Evolutionary conservation across 64 coral and sea anemone genomes (phyloP).

Genomic region (Catalaphyllia jardinei): DNA sequence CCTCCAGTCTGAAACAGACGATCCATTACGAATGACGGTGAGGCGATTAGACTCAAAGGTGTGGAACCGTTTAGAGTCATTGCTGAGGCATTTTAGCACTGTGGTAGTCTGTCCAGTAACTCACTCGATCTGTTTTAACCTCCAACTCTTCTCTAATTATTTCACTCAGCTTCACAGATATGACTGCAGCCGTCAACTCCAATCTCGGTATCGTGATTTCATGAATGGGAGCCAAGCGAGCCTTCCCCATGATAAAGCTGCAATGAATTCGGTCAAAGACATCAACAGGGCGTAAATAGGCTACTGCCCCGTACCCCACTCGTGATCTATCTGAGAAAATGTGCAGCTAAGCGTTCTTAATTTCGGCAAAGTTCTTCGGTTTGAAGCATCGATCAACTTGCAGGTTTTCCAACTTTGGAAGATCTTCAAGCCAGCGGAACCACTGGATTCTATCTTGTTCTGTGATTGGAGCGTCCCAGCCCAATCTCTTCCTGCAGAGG

Average conservation of each 20-base stretch:
- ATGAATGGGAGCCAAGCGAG: background rate
- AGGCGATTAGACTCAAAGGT: constrained; percentile 56
- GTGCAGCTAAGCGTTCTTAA: background rate
- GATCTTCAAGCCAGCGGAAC: too few relatives aligned
- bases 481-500: too few relatives aligned
- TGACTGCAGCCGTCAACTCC: background rate
- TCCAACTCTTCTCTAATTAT: constrained; percentile 1
- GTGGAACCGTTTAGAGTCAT: constrained; percentile 24
- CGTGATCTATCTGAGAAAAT: constrained; percentile 7
- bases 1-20: constrained; percentile 27
- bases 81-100: constrained; percentile 31
- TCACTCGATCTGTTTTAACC: background rate
- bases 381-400: constrained; percentile 13
- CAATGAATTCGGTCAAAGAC: background rate
- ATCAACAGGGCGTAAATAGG: constrained; percentile 18
- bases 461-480: too few relatives aligned
- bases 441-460: background rate
- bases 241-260: constrained; percentile 12
- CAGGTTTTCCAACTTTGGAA: background rate
- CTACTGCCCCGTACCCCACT: constrained; percentile 37
- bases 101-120: constrained; percentile 47
- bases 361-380: constrained; percentile 10
- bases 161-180: background rate
- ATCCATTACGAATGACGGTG: background rate
- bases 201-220: constrained; percentile 17